Evolutionary conservation across 2,888 invertebrate genomes (phyloP).

Genomic region (Ennomos erosarius): DNA sequence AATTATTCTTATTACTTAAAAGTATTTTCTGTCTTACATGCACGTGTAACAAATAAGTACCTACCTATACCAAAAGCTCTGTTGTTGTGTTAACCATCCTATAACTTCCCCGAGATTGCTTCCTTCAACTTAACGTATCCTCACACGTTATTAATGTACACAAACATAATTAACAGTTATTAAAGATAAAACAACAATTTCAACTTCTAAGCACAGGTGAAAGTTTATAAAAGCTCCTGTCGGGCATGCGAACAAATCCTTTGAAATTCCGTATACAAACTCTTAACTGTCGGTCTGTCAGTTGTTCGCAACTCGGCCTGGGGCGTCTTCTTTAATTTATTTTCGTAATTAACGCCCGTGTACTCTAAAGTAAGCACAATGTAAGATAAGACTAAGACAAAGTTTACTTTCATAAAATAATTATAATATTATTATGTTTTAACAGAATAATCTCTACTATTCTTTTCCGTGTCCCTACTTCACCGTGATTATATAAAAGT

Average conservation of each 20-base stretch:
- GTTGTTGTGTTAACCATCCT: no score
- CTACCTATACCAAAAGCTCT: no score
- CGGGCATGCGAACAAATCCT: constrained; percentile 61
- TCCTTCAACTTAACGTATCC: constrained; percentile 1
- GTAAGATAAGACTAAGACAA: no score
- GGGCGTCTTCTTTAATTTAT: constrained; percentile 74
- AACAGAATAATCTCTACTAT: no score
- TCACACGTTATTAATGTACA: constrained; percentile 27
- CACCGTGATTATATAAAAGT: no score
- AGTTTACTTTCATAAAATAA: no score
- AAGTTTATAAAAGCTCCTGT: constrained; percentile 65
- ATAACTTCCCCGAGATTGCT: background rate
- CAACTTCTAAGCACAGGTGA: constrained; percentile 58
- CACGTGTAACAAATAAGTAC: no score
- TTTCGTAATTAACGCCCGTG: constrained; percentile 67
- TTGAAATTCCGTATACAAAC: constrained; percentile 74
- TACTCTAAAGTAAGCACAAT: background rate
- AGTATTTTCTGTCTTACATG: no score
- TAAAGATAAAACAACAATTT: constrained; percentile 60
- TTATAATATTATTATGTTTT: no score
- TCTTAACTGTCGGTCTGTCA: constrained; percentile 61
- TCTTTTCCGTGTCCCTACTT: no score
- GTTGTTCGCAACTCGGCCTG: constrained; percentile 63
- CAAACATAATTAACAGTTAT: constrained; percentile 49
- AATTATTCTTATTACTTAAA: no score